Evolutionary conservation across 2,113 vertebrate species (phyloP).

Genomic region (Pristiophorus japonicus): DNA sequence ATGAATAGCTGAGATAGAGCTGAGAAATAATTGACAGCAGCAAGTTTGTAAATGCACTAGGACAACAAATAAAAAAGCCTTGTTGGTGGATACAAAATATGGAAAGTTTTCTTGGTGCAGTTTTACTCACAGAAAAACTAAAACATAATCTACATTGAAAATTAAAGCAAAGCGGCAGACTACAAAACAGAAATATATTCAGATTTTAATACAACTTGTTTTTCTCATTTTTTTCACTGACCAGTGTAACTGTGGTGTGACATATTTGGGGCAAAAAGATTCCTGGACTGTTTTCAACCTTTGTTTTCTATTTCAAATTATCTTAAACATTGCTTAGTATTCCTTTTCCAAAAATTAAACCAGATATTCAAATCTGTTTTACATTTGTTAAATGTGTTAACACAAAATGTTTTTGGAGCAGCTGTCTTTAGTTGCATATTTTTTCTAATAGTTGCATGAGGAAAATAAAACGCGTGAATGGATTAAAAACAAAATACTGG

Average conservation of each 20-base stretch:
- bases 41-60: not conserved
- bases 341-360: not conserved
- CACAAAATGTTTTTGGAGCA: not conserved
- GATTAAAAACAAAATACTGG: not conserved
- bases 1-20: not conserved
- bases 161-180: not conserved
- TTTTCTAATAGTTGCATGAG: not conserved
- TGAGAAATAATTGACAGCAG: not conserved
- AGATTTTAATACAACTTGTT: not conserved
- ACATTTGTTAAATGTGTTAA: not conserved
- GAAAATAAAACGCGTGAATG: not conserved
- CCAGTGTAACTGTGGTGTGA: not conserved
- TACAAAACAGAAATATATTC: not conserved
- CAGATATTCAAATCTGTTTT: not conserved
- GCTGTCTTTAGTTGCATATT: not conserved
- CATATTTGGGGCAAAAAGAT: not conserved
- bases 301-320: not conserved
- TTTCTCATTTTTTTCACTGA: not conserved
- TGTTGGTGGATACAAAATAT: not conserved
- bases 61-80: not conserved
- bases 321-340: not conserved
- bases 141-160: not conserved
- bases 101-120: not conserved
- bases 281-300: not conserved
- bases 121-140: not conserved